Percentiles rank a stretch among this genome's conserved stretches.
phyloP scores from a whole-genome alignment of 2,797 vertebrate genomes.

The Micromesistius poutassou region DNA sequence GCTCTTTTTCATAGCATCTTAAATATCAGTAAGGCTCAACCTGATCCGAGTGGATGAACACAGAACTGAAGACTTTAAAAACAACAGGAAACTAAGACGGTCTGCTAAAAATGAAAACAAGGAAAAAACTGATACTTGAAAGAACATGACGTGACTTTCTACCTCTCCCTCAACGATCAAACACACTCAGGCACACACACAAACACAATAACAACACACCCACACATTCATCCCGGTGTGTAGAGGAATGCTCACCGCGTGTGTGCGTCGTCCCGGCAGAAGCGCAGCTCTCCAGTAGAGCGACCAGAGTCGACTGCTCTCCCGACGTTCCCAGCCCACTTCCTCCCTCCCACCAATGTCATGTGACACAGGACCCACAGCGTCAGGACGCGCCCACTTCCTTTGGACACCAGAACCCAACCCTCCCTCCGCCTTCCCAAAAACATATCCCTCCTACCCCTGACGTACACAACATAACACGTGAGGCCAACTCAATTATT shows the following conservation, averaged over 20 bases:
- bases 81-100: conserved; percentile 19
- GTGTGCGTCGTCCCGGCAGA: conserved; percentile 52
- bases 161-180: conserved; percentile 17
- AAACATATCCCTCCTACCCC: not conserved
- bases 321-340: conserved; percentile 48
- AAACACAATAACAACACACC: conserved; percentile 3
- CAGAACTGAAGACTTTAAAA: conserved; percentile 20
- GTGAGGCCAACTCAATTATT: not conserved
- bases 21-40: not conserved
- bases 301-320: conserved; percentile 69
- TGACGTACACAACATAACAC: not conserved
- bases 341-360: conserved; percentile 55
- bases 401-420: conserved; percentile 25
- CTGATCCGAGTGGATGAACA: conserved; percentile 10
- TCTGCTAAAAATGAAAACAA: conserved; percentile 8
- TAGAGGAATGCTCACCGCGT: conserved; percentile 62
- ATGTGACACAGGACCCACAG: conserved; percentile 64
- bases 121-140: not conserved
- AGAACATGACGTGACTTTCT: conserved; percentile 8
- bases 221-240: conserved; percentile 31
- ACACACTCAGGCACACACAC: conserved; percentile 6
- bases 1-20: conserved; percentile 7
- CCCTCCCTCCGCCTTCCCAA: not conserved
- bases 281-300: conserved; percentile 64
- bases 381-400: conserved; percentile 60